Conservation (phyloP, 2,797 vertebrate genomes). For the Anguilla megastoma region DNA sequence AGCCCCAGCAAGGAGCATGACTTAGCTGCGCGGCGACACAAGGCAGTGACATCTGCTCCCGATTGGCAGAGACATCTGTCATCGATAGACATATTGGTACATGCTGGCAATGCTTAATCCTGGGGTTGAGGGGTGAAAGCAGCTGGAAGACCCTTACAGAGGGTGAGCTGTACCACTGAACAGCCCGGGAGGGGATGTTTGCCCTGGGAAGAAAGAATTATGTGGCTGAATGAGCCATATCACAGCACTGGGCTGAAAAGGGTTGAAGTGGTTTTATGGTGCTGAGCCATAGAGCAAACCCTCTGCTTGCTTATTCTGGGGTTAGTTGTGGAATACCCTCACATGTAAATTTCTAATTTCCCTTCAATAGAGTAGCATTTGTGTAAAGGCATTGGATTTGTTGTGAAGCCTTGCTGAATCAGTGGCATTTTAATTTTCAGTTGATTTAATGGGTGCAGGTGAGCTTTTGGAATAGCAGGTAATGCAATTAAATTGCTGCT, state of each 20-base stretch:
- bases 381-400: neutral
- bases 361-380: neutral
- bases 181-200: neutral
- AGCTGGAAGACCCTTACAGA: neutral
- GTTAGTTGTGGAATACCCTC: neutral
- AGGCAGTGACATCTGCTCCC: neutral
- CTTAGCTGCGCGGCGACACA: neutral
- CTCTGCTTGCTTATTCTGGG: neutral
- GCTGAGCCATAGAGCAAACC: neutral
- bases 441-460: neutral
- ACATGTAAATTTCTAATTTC: neutral
- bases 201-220: conserved; percentile 1
- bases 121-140: neutral
- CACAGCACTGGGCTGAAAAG: neutral
- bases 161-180: neutral
- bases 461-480: neutral
- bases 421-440: neutral
- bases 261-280: neutral
- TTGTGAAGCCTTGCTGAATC: neutral
- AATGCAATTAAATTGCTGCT: neutral
- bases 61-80: neutral
- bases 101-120: neutral
- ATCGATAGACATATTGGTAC: neutral
- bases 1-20: neutral
- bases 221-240: neutral